Evolutionary conservation across 2,888 invertebrate genomes (phyloP), one percentile per base, ranked within the genome.

Genomic region (Nomada flava): DNA sequence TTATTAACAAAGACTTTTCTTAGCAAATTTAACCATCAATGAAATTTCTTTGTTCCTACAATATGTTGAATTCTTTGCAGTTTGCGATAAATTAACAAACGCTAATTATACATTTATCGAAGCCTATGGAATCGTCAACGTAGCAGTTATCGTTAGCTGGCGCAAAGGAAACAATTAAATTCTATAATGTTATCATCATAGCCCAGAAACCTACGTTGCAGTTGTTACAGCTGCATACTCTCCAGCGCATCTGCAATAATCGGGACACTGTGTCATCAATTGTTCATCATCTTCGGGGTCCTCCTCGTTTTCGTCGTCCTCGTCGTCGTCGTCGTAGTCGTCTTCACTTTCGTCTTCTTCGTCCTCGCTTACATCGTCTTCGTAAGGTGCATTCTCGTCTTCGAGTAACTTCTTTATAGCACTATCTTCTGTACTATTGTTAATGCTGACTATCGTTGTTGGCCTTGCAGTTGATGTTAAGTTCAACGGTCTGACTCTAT

Each of bases 231-330:
- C 86, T 64, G 90, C 89, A 72, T 90, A 93, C 76, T 91, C 91
- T 1, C 90, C 91, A 7, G 83, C 78, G 82, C 93, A 93, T 69
- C 87, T 90, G 76, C 93, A 93, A 57, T 91, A 91, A 80, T 90
- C 88, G 20, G 93, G 93, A 70, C 93, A 93, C 23, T 91, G 88
- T 2, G 89, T 87, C 87, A 90, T 85, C 5, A 91, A 80, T 60
- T 91, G 90, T 70, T 92, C 93, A 5, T 93, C 91, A 36, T 91
- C 90, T 1, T 88, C 87, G 44, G 88, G 79, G 11, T 89, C 89
- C 7, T 89, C 88, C 5, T 88, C 89, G 11, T 84, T 85, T 3
- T 88, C 87, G 23, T 87, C 86, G 0, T 90, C 86, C 0, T 86
- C 85, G 7, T 88, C 89, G 0, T 87, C 88, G 7, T 90, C 90